Evolutionary conservation across 1,140 invertebrate genomes (phyloP).

Genomic region (Drosophila gunungcola): DNA sequence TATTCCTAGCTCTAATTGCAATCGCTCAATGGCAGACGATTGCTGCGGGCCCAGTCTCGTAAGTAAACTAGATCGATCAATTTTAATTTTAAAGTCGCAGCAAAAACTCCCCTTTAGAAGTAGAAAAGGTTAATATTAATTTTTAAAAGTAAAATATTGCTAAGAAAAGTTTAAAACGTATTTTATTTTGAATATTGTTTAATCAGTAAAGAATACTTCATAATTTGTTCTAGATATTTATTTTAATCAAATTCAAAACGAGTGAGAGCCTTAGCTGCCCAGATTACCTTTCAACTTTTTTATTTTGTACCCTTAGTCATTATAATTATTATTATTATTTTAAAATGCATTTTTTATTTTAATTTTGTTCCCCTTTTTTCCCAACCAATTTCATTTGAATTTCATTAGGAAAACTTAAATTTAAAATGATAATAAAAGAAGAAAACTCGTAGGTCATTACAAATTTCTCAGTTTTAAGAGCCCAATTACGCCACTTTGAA

Average conservation of each 20-base stretch:
- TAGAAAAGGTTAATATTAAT: too few relatives aligned
- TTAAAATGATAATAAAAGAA: neutral
- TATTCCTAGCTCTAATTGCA: slow-evolving; percentile 60
- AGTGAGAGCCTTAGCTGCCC: too few relatives aligned
- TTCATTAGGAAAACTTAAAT: neutral
- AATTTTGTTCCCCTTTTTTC: neutral
- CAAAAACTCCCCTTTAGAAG: neutral
- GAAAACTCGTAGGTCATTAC: slow-evolving; percentile 1
- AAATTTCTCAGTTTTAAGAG: slow-evolving; percentile 4
- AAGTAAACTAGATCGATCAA: slow-evolving; percentile 35
- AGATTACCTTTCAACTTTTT: too few relatives aligned
- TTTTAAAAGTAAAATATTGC: too few relatives aligned
- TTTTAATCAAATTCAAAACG: too few relatives aligned
- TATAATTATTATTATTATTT: too few relatives aligned
- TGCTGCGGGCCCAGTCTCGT: slow-evolving; percentile 50
- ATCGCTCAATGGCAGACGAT: slow-evolving; percentile 36
- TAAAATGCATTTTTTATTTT: neutral
- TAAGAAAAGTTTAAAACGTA: too few relatives aligned
- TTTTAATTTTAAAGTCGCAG: neutral
- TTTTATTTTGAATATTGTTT: too few relatives aligned
- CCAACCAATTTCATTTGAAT: neutral
- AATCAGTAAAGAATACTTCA: too few relatives aligned
- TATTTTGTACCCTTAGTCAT: too few relatives aligned
- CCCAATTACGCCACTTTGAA: slow-evolving; percentile 15
- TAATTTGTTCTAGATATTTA: too few relatives aligned